These are phyloP conservation scores for Phania funesta DNA, from an alignment of 2,888 invertebrate species.

Conservation along the genomic window DNA sequence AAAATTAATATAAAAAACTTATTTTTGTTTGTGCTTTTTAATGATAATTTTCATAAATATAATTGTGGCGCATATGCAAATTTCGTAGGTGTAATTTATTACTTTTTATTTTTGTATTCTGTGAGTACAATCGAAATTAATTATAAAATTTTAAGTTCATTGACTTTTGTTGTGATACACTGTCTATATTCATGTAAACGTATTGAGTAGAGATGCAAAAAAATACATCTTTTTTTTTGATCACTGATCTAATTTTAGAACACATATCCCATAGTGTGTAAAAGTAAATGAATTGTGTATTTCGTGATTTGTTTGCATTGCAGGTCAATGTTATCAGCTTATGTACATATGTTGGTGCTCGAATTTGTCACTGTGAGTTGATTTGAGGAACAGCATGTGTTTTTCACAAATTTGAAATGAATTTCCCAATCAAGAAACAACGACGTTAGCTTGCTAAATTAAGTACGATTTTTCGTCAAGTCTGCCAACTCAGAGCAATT, in stretches of 20 bases:
- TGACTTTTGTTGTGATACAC: conserved; percentile 26
- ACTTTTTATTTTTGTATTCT: background rate
- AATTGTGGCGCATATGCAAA: too few relatives aligned
- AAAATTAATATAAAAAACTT: too few relatives aligned
- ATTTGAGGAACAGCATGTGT: background rate
- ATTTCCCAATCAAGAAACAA: too few relatives aligned
- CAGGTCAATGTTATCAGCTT: conserved; percentile 61
- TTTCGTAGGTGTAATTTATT: background rate
- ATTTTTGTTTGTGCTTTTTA: too few relatives aligned
- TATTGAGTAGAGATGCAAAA: background rate
- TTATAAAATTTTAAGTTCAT: conserved; percentile 39
- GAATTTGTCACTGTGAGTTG: background rate
- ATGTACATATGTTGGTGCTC: background rate
- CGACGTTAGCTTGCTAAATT: too few relatives aligned
- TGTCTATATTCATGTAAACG: conserved; percentile 11
- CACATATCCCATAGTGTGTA: background rate
- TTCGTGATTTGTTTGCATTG: background rate
- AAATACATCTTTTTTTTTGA: conserved; percentile 22
- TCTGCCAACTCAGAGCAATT: too few relatives aligned
- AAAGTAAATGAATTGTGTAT: background rate
- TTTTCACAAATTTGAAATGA: too few relatives aligned
- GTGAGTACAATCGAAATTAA: background rate
- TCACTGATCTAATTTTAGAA: conserved; percentile 55
- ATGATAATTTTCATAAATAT: too few relatives aligned
- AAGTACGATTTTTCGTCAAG: too few relatives aligned